Conservation (phyloP, 2,113 vertebrate species). For the Pontoporia blainvillei region DNA sequence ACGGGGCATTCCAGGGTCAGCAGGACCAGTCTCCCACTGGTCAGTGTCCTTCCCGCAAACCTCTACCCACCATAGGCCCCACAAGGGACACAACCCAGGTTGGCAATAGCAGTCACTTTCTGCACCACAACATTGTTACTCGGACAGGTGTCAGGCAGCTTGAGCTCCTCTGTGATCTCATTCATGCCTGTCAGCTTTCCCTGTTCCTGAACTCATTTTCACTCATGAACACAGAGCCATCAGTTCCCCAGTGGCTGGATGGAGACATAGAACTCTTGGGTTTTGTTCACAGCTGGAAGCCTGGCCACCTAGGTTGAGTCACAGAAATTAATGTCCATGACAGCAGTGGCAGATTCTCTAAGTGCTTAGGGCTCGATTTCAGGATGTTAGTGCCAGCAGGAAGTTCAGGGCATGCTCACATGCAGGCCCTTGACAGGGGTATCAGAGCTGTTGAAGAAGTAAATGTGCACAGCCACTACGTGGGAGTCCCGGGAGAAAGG, state of each 20-base stretch:
- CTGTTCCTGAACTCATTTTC: slow-evolving; percentile 96
- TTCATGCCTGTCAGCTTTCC: slow-evolving; percentile 96
- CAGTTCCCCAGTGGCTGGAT: slow-evolving; percentile 95
- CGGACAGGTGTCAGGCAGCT: slow-evolving; percentile 81
- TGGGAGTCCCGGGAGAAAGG: slow-evolving; percentile 86
- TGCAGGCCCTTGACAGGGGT: slow-evolving; percentile 86
- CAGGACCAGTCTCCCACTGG: slow-evolving; percentile 89
- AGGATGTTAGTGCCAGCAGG: slow-evolving; percentile 88
- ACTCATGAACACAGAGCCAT: slow-evolving; percentile 90
- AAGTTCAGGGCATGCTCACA: slow-evolving; percentile 86
- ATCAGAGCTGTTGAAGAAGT: slow-evolving; percentile 90
- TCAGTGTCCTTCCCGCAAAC: slow-evolving; percentile 90
- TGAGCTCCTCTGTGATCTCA: slow-evolving; percentile 92
- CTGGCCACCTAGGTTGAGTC: slow-evolving; percentile 93
- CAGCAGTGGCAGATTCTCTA: slow-evolving; percentile 82
- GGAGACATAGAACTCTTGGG: slow-evolving; percentile 90
- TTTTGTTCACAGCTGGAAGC: slow-evolving; percentile 95
- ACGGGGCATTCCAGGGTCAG: slow-evolving; percentile 86
- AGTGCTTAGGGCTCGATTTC: slow-evolving; percentile 90
- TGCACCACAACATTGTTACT: slow-evolving; percentile 89
- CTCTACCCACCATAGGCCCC: slow-evolving; percentile 91
- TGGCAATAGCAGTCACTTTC: slow-evolving; percentile 87
- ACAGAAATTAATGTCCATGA: slow-evolving; percentile 94
- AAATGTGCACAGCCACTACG: slow-evolving; percentile 92
- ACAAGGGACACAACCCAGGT: slow-evolving; percentile 91